phyloP scores from a whole-genome alignment of 1,140 invertebrate species.

The Leptinotarsa defecta region DNA sequence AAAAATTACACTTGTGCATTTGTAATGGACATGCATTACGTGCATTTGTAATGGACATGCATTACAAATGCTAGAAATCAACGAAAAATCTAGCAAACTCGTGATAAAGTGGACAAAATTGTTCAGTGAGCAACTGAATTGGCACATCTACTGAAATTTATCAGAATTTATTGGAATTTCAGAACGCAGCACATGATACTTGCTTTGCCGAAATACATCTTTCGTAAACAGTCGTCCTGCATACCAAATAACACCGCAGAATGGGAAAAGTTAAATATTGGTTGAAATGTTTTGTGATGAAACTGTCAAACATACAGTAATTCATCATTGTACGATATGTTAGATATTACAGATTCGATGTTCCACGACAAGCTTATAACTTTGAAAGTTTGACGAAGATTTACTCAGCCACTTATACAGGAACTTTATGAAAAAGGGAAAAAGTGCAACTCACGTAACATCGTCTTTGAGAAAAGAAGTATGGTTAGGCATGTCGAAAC shows the following conservation, averaged over 20 bases:
- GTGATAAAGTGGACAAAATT: background rate
- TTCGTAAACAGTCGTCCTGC: conserved; percentile 7
- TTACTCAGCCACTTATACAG: background rate
- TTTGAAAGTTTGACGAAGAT: background rate
- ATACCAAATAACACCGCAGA: background rate
- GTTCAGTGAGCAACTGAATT: background rate
- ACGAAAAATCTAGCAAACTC: background rate
- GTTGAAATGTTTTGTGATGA: conserved; percentile 5
- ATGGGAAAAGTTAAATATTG: conserved; percentile 20
- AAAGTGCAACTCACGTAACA: too few relatives aligned
- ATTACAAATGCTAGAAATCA: too few relatives aligned
- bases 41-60: too few relatives aligned
- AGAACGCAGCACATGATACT: background rate
- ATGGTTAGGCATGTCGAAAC: too few relatives aligned
- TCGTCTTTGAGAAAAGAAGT: too few relatives aligned
- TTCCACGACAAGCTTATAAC: background rate
- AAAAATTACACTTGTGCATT: too few relatives aligned
- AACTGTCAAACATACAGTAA: conserved; percentile 17
- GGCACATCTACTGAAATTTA: background rate
- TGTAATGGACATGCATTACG: too few relatives aligned
- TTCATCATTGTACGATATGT: conserved; percentile 21
- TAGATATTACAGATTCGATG: conserved; percentile 4
- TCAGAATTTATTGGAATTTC: background rate
- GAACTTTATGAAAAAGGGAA: background rate
- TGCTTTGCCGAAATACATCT: background rate